Base-by-base conservation (phyloP, 1,140 invertebrate genomes). In the Pygmarrhopalites habei region DNA sequence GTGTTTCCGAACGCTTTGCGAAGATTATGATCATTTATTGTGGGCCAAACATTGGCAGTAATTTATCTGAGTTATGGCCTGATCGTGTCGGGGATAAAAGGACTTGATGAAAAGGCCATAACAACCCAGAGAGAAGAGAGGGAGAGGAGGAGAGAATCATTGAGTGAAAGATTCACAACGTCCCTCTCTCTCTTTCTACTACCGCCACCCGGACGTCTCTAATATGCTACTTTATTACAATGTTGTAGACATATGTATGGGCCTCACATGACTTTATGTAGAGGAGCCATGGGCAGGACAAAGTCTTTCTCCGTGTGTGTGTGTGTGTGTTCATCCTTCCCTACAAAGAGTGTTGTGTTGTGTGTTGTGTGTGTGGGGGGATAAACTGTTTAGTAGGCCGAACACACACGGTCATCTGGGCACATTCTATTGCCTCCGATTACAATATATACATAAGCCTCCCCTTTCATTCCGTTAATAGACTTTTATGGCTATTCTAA, bases 51-150 rank as follows among this genome's bases (percentile, higher is more conserved):
- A 69, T 64, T 64, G 67, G 59, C 60, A 66, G 60, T 69, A 69
- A 69, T 69, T 69, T 69, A 69, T 69, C 68, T 69, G 64, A 69
- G 68, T 69, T 69, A 69, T 69, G 64, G 68, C 64, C 62, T n/a
- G 68, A 69, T 69, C 44, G 64, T 66, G 64, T 66, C 64, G 44
- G 30, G n/a, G 64, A 66, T 66, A 66, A 60, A 29, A 32, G 39
- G 58, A 61, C 68, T 66, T 66, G 68, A 69, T 69, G 68, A 69
- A 69, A 69, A 64, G 64, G 44, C 64, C 63, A 55, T 64, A 61
- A 62, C 51, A 56, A 32, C 30, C 35, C 44, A 53, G 44, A 25
- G n/a, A n/a, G n/a, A n/a, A 25, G 44, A 25, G 44, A 21, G n/a
- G 44, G 44, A n/a, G 44, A n/a, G n/a, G n/a, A n/a, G n/a, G n/a